These are phyloP conservation scores for Otocyon megalotis DNA, from an alignment of 2,113 vertebrate genomes.

Conservation along the genomic window DNA sequence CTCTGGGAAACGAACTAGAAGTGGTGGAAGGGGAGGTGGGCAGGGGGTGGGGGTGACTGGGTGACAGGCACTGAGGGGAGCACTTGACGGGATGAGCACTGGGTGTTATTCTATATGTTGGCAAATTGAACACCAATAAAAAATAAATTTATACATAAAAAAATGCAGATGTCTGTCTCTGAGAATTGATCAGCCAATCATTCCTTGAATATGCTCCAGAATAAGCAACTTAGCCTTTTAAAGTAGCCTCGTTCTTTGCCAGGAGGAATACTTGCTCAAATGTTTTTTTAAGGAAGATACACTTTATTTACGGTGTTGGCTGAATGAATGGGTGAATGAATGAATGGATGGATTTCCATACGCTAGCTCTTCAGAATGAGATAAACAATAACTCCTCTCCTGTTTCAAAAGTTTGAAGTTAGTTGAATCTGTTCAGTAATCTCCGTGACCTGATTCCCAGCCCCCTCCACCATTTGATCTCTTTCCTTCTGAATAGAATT, in stretches of 20 bases:
- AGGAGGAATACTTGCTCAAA: background rate
- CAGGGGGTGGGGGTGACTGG: too few relatives aligned
- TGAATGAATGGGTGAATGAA: background rate
- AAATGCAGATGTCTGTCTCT: background rate
- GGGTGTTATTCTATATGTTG: too few relatives aligned
- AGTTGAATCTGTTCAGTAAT: background rate
- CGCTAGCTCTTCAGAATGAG: background rate
- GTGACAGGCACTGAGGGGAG: too few relatives aligned
- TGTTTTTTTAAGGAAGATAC: background rate
- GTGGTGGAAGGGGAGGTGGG: too few relatives aligned
- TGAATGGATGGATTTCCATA: background rate
- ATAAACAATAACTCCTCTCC: background rate
- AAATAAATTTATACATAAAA: background rate
- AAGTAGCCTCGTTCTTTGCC: background rate
- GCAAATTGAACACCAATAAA: too few relatives aligned
- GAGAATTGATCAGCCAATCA: background rate
- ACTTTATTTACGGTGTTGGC: background rate
- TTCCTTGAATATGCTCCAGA: background rate
- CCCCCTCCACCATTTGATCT: background rate
- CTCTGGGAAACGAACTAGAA: too few relatives aligned
- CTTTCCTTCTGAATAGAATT: background rate
- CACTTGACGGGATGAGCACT: too few relatives aligned
- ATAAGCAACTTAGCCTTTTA: background rate
- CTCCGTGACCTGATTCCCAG: background rate
- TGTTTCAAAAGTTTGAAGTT: slow-evolving; percentile 1